A percentile compares a stretch with the other conserved stretches of the same genome.
phyloP scores from a whole-genome alignment of 2,113 vertebrate genomes.

The Prionailurus bengalensis region DNA sequence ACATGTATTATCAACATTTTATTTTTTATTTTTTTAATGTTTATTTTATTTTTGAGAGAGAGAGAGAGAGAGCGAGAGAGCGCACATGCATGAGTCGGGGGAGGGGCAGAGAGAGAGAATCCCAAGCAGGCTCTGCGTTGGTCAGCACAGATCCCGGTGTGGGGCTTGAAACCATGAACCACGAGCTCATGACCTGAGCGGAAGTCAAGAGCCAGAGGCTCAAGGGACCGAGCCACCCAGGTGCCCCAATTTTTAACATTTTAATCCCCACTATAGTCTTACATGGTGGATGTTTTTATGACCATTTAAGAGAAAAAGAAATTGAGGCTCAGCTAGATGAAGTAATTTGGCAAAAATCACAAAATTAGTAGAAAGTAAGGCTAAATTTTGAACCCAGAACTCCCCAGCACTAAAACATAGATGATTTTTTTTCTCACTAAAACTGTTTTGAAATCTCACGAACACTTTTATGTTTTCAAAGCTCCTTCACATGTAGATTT shows the following conservation, averaged over 20 bases:
- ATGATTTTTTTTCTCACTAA: not conserved
- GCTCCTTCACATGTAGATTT: not conserved
- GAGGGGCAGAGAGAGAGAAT: too few species aligned
- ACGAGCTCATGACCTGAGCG: too few species aligned
- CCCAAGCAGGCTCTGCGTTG: too few species aligned
- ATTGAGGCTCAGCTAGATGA: not conserved
- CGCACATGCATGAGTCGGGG: too few species aligned
- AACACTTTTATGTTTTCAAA: slow-evolving; percentile 24
- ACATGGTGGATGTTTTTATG: not conserved
- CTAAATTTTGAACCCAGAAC: slow-evolving; percentile 16
- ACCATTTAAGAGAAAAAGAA: not conserved
- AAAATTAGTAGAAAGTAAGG: not conserved
- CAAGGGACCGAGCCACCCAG: too few species aligned
- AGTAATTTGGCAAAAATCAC: slow-evolving; percentile 1
- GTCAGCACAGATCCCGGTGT: too few species aligned
- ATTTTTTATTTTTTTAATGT: too few species aligned
- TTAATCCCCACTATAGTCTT: not conserved
- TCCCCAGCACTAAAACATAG: not conserved
- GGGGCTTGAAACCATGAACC: too few species aligned
- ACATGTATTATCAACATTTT: not conserved
- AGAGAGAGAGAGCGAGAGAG: too few species aligned
- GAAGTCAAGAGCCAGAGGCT: too few species aligned
- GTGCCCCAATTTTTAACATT: not conserved
- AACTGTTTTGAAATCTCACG: not conserved
- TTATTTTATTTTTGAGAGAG: too few species aligned